Base-by-base conservation (phyloP, 2,888 invertebrate species). In the Erebia epiphron region DNA sequence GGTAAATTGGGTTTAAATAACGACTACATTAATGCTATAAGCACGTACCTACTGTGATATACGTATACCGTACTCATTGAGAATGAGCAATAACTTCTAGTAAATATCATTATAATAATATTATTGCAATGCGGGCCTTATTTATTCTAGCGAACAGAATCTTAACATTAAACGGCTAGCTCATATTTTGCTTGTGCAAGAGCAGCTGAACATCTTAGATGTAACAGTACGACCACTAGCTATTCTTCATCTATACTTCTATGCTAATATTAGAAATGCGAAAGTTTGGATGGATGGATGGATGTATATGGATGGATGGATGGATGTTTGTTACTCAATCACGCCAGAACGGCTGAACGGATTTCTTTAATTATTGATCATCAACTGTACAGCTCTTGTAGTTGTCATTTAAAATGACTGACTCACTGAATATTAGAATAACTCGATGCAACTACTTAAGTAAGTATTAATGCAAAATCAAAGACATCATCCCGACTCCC, bases 61-160 rank as follows among this genome's bases (percentile, higher is more conserved):
- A 63, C 63, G 52, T 71, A 69, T 63, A 64, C 68, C 60, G 64
- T 68, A 67, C 69, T 73, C 66, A 67, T 69, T 70, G 50, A 69
- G 74, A 77, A 76, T 75, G 72, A 72, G 71, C 68, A 71, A 75
- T 73, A 75, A 77, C 73, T 76, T 73, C 70, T 49, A 76, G 67
- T 68, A 64, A 75, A 75, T 76, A 76, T 74, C 74, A 72, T 76
- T 75, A 74, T 73, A 69, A 66, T 68, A 75, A 66, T 68, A 75
- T 77, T 68, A 75, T 77, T 73, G 73, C 76, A 75, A 75, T 69
- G 73, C 72, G 66, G 67, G 65, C 70, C 67, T 72, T 71, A 74
- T 76, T 75, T 77, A 76, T 75, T 72, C 72, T 68, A 73, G 71
- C 69, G 62, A 69, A 65, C 63, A 68, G 54, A 68, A 66, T 62